Evolutionary conservation across 2,113 vertebrate species (phyloP).

Genomic region (Aegypius monachus): DNA sequence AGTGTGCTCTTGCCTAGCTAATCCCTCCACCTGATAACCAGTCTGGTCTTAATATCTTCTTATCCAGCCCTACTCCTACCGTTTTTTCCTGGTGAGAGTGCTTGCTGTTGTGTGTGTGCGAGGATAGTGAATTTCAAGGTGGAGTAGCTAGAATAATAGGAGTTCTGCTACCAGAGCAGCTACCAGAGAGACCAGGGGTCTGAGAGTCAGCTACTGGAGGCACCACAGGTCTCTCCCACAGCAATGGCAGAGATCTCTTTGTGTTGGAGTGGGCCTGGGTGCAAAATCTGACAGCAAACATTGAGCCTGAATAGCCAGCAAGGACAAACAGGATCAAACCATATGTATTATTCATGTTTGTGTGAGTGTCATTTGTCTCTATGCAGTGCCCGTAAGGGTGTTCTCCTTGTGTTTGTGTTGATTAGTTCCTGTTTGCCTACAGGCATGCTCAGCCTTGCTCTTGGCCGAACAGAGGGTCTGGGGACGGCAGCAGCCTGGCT

Average conservation of each 20-base stretch:
- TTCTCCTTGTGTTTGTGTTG: background rate
- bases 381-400: background rate
- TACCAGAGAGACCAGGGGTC: background rate
- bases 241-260: background rate
- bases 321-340: background rate
- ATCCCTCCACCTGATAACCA: background rate
- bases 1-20: background rate
- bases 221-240: background rate
- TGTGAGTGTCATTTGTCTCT: background rate
- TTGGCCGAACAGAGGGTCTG: background rate
- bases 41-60: background rate
- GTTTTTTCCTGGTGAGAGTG: background rate
- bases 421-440: background rate
- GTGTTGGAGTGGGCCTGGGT: background rate
- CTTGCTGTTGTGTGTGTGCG: background rate
- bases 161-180: background rate
- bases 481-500: background rate
- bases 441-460: rapidly evolving
- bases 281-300: background rate
- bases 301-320: background rate
- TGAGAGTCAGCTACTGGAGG: background rate
- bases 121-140: background rate
- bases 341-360: background rate
- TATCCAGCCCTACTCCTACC: background rate
- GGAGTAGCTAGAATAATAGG: background rate